Conservation (phyloP, 2,113 vertebrate species). For the Willisornis vidua region DNA sequence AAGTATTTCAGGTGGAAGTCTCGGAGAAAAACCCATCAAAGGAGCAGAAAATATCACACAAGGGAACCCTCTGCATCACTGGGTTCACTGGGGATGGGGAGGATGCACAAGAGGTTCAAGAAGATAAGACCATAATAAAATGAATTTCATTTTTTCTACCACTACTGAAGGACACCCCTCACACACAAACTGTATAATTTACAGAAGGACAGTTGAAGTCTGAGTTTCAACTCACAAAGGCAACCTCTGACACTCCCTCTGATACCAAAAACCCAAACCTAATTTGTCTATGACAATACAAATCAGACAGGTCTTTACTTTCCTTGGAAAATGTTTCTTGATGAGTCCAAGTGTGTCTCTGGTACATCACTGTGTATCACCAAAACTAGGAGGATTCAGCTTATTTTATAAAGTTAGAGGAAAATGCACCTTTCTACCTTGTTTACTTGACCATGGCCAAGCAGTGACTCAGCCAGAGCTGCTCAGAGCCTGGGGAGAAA, state of each 20-base stretch:
- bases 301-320: background rate
- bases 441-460: no score
- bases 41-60: background rate
- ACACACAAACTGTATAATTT: background rate
- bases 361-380: no score
- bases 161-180: background rate
- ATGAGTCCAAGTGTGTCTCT: background rate
- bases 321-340: background rate
- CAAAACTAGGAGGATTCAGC: no score
- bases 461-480: no score
- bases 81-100: background rate
- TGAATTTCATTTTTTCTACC: background rate
- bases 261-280: background rate
- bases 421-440: no score
- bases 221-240: background rate
- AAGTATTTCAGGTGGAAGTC: constrained; percentile 29
- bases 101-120: background rate
- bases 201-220: no score
- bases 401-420: no score
- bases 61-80: background rate
- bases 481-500: no score
- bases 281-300: background rate
- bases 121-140: background rate
- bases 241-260: background rate
- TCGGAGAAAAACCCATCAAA: constrained; percentile 11